phyloP scores from a whole-genome alignment of 1,140 invertebrate species.

The Manduca sexta region DNA sequence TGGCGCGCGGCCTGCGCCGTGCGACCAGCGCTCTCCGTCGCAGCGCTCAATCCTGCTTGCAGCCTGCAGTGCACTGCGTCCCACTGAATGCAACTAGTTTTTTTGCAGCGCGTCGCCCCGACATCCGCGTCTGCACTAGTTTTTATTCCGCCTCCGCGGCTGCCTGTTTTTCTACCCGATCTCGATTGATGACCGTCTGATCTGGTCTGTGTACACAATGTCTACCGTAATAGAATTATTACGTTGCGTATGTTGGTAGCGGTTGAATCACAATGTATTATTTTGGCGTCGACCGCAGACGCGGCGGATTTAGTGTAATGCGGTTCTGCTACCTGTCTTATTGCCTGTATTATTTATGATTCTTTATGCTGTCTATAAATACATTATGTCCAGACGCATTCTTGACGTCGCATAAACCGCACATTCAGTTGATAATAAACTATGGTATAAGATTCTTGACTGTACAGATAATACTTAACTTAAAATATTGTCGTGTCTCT shows the following conservation, averaged over 20 bases:
- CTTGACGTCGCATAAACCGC: no score
- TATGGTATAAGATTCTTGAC: no score
- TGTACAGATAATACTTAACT: no score
- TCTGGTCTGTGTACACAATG: conserved; percentile 40
- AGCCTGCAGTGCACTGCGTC: neutral
- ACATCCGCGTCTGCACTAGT: conserved; percentile 57
- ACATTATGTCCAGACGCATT: no score
- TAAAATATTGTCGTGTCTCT: no score
- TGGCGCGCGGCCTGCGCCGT: no score
- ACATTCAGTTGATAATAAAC: no score
- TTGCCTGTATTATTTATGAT: neutral
- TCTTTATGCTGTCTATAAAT: neutral
- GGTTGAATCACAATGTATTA: no score
- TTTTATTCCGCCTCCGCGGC: conserved; percentile 43
- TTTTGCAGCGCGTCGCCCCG: conserved; percentile 28
- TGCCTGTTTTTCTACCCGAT: conserved; percentile 45
- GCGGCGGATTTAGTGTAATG: neutral
- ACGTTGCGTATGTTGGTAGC: conserved; percentile 4
- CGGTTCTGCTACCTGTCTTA: neutral
- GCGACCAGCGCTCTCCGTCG: no score
- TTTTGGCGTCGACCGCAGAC: neutral
- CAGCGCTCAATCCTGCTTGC: no score
- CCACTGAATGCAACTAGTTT: conserved; percentile 35
- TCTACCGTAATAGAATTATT: conserved; percentile 10
- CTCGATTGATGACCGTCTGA: conserved; percentile 56